These are phyloP conservation scores for Astreopora myriophthalma DNA, from an alignment of 64 coral and sea anemone species.

Conservation along the genomic window DNA sequence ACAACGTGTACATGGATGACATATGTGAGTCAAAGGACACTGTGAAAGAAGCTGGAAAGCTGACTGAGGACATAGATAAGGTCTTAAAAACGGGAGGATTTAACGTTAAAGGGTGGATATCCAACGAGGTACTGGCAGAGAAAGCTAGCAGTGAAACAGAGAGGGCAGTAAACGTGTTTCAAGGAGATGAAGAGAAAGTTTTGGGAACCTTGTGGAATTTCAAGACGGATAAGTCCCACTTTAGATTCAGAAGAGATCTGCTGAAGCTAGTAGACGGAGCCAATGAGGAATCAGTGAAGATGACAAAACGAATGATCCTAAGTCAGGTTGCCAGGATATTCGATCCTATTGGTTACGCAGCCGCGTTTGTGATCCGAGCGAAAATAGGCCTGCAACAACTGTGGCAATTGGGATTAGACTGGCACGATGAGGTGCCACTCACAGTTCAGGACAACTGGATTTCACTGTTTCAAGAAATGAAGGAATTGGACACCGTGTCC, in stretches of 20 bases:
- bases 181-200: conserved; percentile 51
- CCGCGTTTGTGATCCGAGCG: conserved; percentile 39
- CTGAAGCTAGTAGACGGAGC: conserved; percentile 13
- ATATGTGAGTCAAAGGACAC: conserved; percentile 73
- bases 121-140: conserved; percentile 28
- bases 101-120: conserved; percentile 50
- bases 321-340: conserved; percentile 55
- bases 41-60: conserved; percentile 15
- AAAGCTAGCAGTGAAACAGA: background rate
- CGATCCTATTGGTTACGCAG: conserved; percentile 48
- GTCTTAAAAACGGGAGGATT: conserved; percentile 69
- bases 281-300: background rate
- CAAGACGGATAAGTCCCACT: background rate
- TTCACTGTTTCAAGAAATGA: conserved; percentile 38
- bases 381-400: conserved; percentile 38
- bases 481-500: conserved; percentile 18
- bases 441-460: conserved; percentile 12
- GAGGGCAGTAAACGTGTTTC: background rate
- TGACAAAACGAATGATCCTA: conserved; percentile 44
- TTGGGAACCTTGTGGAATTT: conserved; percentile 29
- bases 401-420: conserved; percentile 43
- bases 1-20: conserved; percentile 69
- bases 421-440: background rate
- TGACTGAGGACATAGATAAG: conserved; percentile 55
- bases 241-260: conserved; percentile 17